Conservation (phyloP, 2,888 invertebrate species). For the Cheilosia variabilis region DNA sequence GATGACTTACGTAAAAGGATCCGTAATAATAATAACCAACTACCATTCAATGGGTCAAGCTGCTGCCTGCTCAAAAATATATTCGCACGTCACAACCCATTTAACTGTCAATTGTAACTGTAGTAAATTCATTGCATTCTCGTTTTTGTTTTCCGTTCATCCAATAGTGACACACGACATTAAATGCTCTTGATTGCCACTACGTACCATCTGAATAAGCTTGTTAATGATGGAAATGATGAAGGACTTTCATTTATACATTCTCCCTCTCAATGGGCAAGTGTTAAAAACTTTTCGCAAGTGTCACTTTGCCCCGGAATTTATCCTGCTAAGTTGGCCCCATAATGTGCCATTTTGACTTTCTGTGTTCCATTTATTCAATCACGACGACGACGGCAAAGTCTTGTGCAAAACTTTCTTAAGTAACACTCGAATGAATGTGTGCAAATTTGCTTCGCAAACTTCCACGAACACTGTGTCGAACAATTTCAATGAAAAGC, state of each 20-base stretch:
- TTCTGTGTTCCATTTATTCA: slow-evolving; percentile 66
- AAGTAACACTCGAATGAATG: slow-evolving; percentile 71
- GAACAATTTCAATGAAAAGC: slow-evolving; percentile 58
- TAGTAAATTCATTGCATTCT: slow-evolving; percentile 9
- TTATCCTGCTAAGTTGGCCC: slow-evolving; percentile 52
- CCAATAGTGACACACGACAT: slow-evolving; percentile 50
- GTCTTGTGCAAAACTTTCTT: slow-evolving; percentile 58
- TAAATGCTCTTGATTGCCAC: slow-evolving; percentile 51
- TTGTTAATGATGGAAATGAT: slow-evolving; percentile 61
- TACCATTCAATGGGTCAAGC: too few species aligned
- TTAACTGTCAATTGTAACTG: slow-evolving; percentile 1
- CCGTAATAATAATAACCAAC: too few species aligned
- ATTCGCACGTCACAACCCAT: background rate
- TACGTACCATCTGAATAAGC: slow-evolving; percentile 57
- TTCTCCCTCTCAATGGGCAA: slow-evolving; percentile 15
- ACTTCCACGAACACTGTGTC: slow-evolving; percentile 58
- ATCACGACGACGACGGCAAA: slow-evolving; percentile 53
- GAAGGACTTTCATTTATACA: slow-evolving; percentile 48
- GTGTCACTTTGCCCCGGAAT: slow-evolving; percentile 54
- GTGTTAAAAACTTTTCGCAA: slow-evolving; percentile 47
- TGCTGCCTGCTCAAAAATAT: too few species aligned
- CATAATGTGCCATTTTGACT: slow-evolving; percentile 64
- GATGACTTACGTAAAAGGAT: too few species aligned
- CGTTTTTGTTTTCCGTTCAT: slow-evolving; percentile 17
- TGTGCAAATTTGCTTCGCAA: slow-evolving; percentile 60